Base-by-base conservation (phyloP, 2,113 vertebrate genomes). In the Odocoileus virginianus region DNA sequence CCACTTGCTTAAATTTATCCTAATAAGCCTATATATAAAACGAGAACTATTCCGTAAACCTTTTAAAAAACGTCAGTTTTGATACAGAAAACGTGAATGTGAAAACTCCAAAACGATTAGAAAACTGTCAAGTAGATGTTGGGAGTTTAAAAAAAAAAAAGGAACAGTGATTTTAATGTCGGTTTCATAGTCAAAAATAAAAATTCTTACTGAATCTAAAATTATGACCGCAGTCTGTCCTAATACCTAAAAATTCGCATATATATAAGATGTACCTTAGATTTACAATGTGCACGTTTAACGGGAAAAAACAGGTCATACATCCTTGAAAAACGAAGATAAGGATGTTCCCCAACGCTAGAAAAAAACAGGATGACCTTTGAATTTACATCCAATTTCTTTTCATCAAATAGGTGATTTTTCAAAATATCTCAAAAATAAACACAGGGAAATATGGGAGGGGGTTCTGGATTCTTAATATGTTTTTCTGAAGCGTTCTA, bases 111-210 rank as follows among this genome's bases (percentile, higher is more conserved):
- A 91, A 81, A 54, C 3, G 36, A 93, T 50, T n/a, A 74, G 19
- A 67, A 64, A 86, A 76, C 17, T 40, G 7, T 71, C 43, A 87
- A 85, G 82, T 60, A 82, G 40, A 36, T 45, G 74, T 55, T 88
- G 40, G 2, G 1, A 15, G 2, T 45, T 16, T 9, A 76, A 71
- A 94, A 81, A 45, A 83, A 90, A 79, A 84, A n/a, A 28, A 47
- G 1, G 14, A 40, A 55, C 11, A 82, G 33, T 43, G 36, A 89
- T 64, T 91, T 85, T n/a, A 55, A 74, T 4, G 27, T 61, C 43
- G 78, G 40, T 91, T 87, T 95, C 83, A 67, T 13, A 71, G 52
- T 43, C 79, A 87, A 97, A 96, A 74, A 79, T n/a, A 96, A 40
- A 79, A 90, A 40, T 36, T 79, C 36, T 36, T 47, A 52, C 11